Percentiles rank a stretch among this genome's conserved stretches.
phyloP scores from a whole-genome alignment of 1,140 invertebrate genomes.

The Hyphantria cunea region DNA sequence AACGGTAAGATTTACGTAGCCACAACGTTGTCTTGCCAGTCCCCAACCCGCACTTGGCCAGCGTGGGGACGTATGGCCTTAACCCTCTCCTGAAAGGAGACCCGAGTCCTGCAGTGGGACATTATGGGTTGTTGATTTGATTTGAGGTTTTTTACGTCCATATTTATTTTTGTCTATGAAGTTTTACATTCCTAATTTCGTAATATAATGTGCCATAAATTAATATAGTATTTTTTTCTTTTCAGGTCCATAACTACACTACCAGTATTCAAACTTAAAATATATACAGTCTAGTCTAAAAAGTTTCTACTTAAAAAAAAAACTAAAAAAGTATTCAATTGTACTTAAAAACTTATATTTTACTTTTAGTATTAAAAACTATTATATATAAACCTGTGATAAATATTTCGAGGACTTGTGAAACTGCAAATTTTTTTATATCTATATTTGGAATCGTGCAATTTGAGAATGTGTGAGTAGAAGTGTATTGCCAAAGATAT shows the following conservation, averaged over 20 bases:
- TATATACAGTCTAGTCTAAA: conserved; percentile 70
- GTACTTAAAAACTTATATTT: conserved; percentile 46
- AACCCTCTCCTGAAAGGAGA: too few relatives aligned
- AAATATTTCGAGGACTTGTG: conserved; percentile 20
- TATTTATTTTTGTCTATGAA: too few relatives aligned
- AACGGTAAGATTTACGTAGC: too few relatives aligned
- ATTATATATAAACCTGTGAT: conserved; percentile 63
- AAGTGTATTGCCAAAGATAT: conserved; percentile 61
- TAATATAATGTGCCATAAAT: too few relatives aligned
- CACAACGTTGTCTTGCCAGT: too few relatives aligned
- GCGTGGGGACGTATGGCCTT: too few relatives aligned
- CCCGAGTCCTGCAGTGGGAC: too few relatives aligned
- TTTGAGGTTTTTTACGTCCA: too few relatives aligned
- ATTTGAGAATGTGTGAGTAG: conserved; percentile 37
- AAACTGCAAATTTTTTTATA: too few relatives aligned
- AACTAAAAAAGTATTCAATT: conserved; percentile 44
- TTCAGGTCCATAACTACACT: conserved; percentile 55
- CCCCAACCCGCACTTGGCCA: too few relatives aligned
- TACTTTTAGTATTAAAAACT: conserved; percentile 40
- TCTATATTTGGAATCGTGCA: background rate
- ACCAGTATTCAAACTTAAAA: conserved; percentile 57
- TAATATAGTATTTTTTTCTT: conserved; percentile 35
- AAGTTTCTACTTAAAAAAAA: conserved; percentile 70
- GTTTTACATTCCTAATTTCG: too few relatives aligned
- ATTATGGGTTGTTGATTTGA: too few relatives aligned